phyloP scores from a whole-genome alignment of 2,888 invertebrate species.

The Drosophila anomalata region DNA sequence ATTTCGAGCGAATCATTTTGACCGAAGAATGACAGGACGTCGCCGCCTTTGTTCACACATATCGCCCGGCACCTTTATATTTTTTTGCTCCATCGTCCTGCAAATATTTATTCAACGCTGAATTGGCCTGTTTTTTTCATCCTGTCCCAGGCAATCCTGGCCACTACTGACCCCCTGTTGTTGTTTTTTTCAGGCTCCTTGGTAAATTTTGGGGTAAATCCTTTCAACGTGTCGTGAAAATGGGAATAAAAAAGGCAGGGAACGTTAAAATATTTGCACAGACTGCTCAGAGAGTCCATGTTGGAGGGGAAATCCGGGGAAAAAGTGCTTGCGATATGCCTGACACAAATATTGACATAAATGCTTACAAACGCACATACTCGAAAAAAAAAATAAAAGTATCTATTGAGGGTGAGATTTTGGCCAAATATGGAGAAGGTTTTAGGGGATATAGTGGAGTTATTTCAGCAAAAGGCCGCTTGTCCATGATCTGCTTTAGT shows the following conservation, averaged over 20 bases:
- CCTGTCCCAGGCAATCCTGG: neutral
- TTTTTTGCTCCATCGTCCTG: slow-evolving; percentile 32
- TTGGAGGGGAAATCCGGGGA: slow-evolving; percentile 19
- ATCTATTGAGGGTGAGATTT: neutral
- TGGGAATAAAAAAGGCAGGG: slow-evolving; percentile 50
- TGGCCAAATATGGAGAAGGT: neutral
- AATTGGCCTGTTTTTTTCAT: slow-evolving; percentile 29
- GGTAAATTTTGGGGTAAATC: slow-evolving; percentile 65
- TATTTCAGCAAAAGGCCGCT: slow-evolving; percentile 27
- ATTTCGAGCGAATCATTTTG: slow-evolving; percentile 14
- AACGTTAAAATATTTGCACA: slow-evolving; percentile 80
- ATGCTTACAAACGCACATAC: slow-evolving; percentile 36
- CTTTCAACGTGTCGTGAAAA: slow-evolving; percentile 80
- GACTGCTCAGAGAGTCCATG: slow-evolving; percentile 26
- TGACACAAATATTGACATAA: slow-evolving; percentile 66
- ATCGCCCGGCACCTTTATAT: slow-evolving; percentile 41
- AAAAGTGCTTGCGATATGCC: slow-evolving; percentile 60
- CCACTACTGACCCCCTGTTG: slow-evolving; percentile 23
- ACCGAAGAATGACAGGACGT: slow-evolving; percentile 19
- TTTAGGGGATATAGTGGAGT: neutral
- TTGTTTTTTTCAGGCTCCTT: slow-evolving; percentile 42
- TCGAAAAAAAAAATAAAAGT: neutral
- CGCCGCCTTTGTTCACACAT: slow-evolving; percentile 27
- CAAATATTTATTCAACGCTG: slow-evolving; percentile 66
- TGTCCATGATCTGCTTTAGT: slow-evolving; percentile 57